These are phyloP conservation scores for Craniophora ligustri DNA, from an alignment of 2,888 invertebrate species.

Conservation along the genomic window DNA sequence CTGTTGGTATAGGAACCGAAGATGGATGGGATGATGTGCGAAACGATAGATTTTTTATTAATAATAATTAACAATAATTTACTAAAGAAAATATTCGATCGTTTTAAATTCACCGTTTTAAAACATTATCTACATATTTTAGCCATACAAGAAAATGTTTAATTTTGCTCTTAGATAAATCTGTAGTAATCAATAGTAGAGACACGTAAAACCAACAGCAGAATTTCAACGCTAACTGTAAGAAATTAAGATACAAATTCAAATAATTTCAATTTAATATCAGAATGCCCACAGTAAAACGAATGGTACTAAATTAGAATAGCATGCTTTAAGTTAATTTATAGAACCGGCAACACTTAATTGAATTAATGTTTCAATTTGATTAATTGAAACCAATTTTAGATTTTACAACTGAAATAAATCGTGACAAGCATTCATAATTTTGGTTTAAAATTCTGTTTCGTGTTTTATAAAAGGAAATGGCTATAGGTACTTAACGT, in stretches of 20 bases:
- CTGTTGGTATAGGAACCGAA: constrained; percentile 4
- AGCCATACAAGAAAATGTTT: no score
- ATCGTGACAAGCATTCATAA: constrained; percentile 52
- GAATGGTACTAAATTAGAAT: constrained; percentile 56
- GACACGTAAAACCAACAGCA: constrained; percentile 5
- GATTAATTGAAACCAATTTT: constrained; percentile 61
- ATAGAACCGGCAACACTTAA: constrained; percentile 51
- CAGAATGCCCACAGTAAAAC: constrained; percentile 41
- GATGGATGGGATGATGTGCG: constrained; percentile 10
- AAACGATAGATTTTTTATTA: no score
- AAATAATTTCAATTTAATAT: constrained; percentile 1
- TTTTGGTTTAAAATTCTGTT: constrained; percentile 36
- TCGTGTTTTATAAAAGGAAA: constrained; percentile 50
- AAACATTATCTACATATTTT: no score
- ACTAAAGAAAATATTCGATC: no score
- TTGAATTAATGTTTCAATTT: constrained; percentile 63
- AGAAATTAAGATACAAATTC: constrained; percentile 29
- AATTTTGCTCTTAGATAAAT: constrained; percentile 24
- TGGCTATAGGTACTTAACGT: constrained; percentile 17
- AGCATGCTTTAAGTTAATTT: constrained; percentile 61
- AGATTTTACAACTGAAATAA: constrained; percentile 53
- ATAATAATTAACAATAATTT: no score
- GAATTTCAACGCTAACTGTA: constrained; percentile 2
- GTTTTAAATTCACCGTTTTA: no score
- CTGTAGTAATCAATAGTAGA: constrained; percentile 28